Evolutionary conservation across 2,888 invertebrate species (phyloP), one percentile per base, ranked within the genome.

Genomic region (Tiliacea citrago): DNA sequence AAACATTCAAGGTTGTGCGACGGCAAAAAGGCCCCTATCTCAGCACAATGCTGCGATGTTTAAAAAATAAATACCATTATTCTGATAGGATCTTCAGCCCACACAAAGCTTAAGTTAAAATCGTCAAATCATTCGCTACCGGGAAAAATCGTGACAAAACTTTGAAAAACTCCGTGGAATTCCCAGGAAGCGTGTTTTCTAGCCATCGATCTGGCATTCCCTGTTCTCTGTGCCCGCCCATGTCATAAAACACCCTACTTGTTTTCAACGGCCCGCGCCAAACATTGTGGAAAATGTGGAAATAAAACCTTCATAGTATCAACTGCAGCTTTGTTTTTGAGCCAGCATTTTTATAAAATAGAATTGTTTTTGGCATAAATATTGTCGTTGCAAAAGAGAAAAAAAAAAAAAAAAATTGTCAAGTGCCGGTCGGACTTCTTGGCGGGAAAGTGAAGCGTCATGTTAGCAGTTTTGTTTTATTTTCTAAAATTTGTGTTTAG

Each of bases 181-280:
- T 75, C 60, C 79, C 79, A 35, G 63, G 42, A 61, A 57, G 49
- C 73, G 67, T 81, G 74, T 75, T 74, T 75, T 68, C 58, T 72
- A 70, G 67, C 42, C 72, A 88, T 88, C 83, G 80, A 88, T 85
- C 76, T 55, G 82, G 80, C 55, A 78, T 77, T 80, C 75, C 88
- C 88, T 35, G 73, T 70, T 62, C 35, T 63, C 45, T 39, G 45
- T 51, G 67, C 66, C 68, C 71, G 62, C 83, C 65, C 57, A 73
- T 67, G 73, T 63, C 61, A 77, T 81, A 79, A 81, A 81, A 72
- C 68, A 80, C 73, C 77, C 74, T 74, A 70, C 61, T 84, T 67
- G 69, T 72, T 84, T 86, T 72, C 73, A 74, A 75, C 60, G 63
- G 29, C 5, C 21, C 53, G 21, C 55, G 65, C 72, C 68, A 66